phyloP scores from a whole-genome alignment of 2,797 vertebrate genomes.

The Hydrophis major region DNA sequence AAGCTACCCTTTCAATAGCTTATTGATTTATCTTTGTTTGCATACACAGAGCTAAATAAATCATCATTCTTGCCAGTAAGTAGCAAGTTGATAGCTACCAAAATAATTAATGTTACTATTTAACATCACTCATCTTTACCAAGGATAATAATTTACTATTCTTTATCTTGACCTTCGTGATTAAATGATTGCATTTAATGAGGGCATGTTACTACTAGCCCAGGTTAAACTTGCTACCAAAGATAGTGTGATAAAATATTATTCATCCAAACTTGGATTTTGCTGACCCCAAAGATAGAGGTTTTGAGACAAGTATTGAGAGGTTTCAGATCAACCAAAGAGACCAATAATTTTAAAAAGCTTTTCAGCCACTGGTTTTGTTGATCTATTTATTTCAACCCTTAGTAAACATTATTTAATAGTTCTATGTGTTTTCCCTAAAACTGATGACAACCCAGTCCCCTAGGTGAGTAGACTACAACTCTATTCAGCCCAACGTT shows the following conservation, averaged over 20 bases:
- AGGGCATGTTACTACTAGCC: background rate
- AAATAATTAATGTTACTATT: background rate
- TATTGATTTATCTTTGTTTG: background rate
- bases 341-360: background rate
- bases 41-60: background rate
- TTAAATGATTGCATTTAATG: background rate
- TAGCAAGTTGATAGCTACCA: background rate
- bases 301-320: background rate
- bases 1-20: background rate
- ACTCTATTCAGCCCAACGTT: background rate
- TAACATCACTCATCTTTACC: background rate
- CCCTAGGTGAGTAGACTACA: background rate
- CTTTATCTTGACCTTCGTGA: background rate
- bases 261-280: background rate
- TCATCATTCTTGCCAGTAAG: background rate
- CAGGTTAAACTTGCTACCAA: background rate
- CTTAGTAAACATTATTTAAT: background rate
- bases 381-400: background rate
- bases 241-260: background rate
- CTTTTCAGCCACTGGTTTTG: background rate
- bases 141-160: constrained; percentile 5
- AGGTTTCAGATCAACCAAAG: background rate
- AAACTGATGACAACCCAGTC: background rate
- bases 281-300: background rate
- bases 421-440: background rate